These are phyloP conservation scores for Vanessa cardui DNA, from an alignment of 2,888 invertebrate genomes.

Conservation along the genomic window DNA sequence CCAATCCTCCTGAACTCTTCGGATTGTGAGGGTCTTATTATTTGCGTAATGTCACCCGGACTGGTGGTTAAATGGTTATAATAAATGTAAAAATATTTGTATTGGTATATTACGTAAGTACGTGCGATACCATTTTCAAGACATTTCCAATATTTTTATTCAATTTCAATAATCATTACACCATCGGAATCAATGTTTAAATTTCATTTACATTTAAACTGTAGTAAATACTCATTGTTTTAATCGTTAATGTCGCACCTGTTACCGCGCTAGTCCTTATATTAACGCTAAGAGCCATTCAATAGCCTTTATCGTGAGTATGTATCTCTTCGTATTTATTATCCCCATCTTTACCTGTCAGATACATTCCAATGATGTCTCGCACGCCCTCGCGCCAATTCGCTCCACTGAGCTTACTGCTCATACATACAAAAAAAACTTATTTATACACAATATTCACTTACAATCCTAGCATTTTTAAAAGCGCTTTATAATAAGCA, in stretches of 20 bases:
- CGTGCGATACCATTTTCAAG: too few relatives aligned
- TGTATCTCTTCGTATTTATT: slow-evolving; percentile 42
- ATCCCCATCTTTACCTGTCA: slow-evolving; percentile 50
- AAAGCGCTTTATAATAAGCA: slow-evolving; percentile 25
- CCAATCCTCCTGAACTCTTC: too few relatives aligned
- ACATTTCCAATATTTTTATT: too few relatives aligned
- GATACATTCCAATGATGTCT: slow-evolving; percentile 43
- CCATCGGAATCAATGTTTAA: too few relatives aligned
- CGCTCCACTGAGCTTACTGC: slow-evolving; percentile 34
- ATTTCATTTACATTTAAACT: background rate
- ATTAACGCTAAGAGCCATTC: background rate
- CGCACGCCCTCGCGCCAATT: slow-evolving; percentile 51
- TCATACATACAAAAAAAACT: slow-evolving; percentile 33
- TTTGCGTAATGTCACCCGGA: too few relatives aligned
- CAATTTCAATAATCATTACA: too few relatives aligned
- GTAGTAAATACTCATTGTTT: background rate
- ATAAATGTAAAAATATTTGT: too few relatives aligned
- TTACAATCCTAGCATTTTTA: background rate
- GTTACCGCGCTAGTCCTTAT: background rate
- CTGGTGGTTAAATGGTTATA: too few relatives aligned
- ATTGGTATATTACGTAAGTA: too few relatives aligned
- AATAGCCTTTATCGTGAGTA: slow-evolving; percentile 1
- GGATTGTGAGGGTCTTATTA: too few relatives aligned
- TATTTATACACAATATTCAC: slow-evolving; percentile 13
- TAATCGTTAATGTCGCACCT: background rate